These are phyloP conservation scores for Chiloscyllium punctatum DNA, from an alignment of 2,797 vertebrate species.

Conservation along the genomic window DNA sequence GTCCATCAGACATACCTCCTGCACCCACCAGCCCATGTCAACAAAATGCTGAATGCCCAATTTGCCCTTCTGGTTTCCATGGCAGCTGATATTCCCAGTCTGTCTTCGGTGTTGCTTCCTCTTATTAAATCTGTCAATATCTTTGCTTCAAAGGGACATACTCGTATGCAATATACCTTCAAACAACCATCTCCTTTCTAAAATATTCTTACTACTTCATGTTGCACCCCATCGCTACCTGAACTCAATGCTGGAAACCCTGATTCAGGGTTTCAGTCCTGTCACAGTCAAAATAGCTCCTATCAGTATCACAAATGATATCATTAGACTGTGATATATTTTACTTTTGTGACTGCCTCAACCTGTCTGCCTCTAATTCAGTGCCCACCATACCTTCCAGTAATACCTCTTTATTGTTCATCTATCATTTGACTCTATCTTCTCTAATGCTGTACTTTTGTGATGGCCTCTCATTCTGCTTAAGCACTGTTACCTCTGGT, in stretches of 20 bases:
- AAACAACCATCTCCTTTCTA: neutral
- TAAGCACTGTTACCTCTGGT: neutral
- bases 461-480: neutral
- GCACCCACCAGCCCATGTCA: neutral
- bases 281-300: neutral
- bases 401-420: neutral
- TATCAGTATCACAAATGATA: neutral
- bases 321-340: neutral
- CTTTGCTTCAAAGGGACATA: neutral
- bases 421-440: neutral
- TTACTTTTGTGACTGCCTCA: neutral
- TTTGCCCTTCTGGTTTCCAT: neutral
- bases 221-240: neutral
- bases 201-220: neutral
- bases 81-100: neutral
- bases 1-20: neutral
- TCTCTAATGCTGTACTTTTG: neutral
- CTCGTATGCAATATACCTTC: neutral
- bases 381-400: neutral
- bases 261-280: neutral
- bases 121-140: neutral
- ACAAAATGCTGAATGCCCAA: neutral
- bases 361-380: neutral
- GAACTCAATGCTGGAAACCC: too few relatives aligned
- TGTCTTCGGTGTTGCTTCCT: neutral